phyloP scores from a whole-genome alignment of 2,888 invertebrate species.

The Dyspetes luteomarginatus region DNA sequence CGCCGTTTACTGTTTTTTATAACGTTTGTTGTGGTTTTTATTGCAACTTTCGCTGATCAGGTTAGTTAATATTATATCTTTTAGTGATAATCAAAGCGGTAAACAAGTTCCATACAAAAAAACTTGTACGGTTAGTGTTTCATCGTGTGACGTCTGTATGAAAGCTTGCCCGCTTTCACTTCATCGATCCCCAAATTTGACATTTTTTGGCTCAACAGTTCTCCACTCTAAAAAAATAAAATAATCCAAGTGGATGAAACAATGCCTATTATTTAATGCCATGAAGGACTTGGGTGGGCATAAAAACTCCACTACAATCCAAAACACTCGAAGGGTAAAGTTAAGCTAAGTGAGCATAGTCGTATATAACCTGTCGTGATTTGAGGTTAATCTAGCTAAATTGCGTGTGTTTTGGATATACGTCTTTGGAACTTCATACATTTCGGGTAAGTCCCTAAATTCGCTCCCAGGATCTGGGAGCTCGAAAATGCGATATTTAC shows the following conservation, averaged over 20 bases:
- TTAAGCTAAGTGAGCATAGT: too few relatives aligned
- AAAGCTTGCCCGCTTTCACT: not conserved
- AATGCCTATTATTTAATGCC: not conserved
- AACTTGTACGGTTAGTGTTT: not conserved
- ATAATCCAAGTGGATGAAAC: too few relatives aligned
- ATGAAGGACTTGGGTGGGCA: not conserved
- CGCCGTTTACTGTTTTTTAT: constrained; percentile 49
- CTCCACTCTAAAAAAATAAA: not conserved
- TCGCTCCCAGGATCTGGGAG: too few relatives aligned
- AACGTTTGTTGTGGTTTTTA: not conserved
- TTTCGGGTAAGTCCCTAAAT: not conserved
- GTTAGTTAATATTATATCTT: constrained; percentile 3
- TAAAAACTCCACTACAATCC: not conserved
- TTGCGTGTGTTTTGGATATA: not conserved
- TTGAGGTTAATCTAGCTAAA: not conserved
- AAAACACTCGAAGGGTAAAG: not conserved
- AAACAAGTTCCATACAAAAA: not conserved
- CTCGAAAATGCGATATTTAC: not conserved
- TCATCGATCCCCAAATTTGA: not conserved
- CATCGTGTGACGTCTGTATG: not conserved
- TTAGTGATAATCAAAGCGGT: too few relatives aligned
- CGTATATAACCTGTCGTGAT: not conserved
- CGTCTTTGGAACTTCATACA: not conserved
- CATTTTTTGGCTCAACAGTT: not conserved
- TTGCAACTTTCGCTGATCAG: constrained; percentile 30